Percentiles rank a stretch among this genome's conserved stretches.
phyloP scores from a whole-genome alignment of 2,888 invertebrate species.

The Candidula unifasciata region DNA sequence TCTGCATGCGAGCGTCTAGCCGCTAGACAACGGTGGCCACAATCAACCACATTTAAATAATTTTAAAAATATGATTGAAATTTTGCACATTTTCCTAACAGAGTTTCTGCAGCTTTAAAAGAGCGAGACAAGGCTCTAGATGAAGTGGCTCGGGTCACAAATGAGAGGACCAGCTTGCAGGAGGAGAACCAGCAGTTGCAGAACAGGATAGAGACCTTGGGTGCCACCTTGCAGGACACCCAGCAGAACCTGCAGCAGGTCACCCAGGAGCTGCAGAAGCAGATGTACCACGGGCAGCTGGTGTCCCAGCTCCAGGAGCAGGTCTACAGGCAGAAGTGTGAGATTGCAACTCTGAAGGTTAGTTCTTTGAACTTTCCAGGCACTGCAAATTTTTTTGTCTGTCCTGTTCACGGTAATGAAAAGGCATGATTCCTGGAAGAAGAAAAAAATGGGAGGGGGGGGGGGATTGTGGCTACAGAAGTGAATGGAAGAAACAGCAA shows the following conservation, averaged over 20 bases:
- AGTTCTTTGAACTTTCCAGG: background rate
- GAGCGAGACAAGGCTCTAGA: conserved; percentile 13
- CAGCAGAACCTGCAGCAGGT: conserved; percentile 4
- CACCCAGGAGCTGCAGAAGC: background rate
- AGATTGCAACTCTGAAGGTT: background rate
- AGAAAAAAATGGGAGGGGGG: too few species aligned
- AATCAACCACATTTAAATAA: too few species aligned
- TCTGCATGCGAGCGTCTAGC: too few species aligned
- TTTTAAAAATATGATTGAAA: too few species aligned
- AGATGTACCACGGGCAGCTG: background rate
- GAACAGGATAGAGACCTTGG: background rate
- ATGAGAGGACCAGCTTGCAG: background rate
- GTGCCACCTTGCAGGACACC: background rate
- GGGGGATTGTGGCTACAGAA: too few species aligned
- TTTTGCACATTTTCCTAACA: background rate
- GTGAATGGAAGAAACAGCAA: too few species aligned
- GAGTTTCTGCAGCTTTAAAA: background rate
- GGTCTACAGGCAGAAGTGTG: background rate
- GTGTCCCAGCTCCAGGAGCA: background rate
- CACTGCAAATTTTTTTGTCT: too few species aligned
- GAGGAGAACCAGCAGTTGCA: conserved; percentile 4
- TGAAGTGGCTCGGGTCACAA: background rate
- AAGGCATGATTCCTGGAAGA: too few species aligned
- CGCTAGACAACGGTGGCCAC: too few species aligned
- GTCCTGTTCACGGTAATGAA: too few species aligned